A percentile compares a stretch with the other conserved stretches of the same genome.
Evolutionary conservation across 1,140 invertebrate genomes (phyloP).

Genomic region (Lucilia sericata): DNA sequence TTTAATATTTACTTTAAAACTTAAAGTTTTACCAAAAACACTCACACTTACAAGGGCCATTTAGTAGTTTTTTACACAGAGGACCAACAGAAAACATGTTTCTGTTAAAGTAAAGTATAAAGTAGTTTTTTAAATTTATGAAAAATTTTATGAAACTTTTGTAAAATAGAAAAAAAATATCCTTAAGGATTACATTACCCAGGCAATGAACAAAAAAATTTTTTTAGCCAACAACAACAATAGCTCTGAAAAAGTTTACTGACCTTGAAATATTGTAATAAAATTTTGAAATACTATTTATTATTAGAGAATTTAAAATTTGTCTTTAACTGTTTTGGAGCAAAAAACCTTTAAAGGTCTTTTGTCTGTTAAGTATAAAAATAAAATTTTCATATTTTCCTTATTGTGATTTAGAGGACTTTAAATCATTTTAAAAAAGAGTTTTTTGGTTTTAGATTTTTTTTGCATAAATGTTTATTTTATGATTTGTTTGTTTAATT

Average conservation of each 20-base stretch:
- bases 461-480: slow-evolving; percentile 11
- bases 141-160: background rate
- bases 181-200: background rate
- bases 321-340: too few relatives aligned
- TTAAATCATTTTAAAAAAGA: background rate
- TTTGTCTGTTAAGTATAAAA: background rate
- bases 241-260: background rate
- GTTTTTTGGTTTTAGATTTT: background rate
- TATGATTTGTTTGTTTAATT: background rate
- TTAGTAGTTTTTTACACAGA: background rate
- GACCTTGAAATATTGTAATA: background rate
- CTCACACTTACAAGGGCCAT: background rate
- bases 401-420: background rate
- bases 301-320: background rate
- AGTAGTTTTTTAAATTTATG: background rate
- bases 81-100: background rate
- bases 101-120: background rate
- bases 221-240: background rate
- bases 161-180: background rate
- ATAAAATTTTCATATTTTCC: background rate
- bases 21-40: background rate
- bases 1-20: background rate
- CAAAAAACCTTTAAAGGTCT: background rate
- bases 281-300: background rate
- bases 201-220: background rate